Evolutionary conservation across 1,140 invertebrate genomes (phyloP).

Genomic region (Wiebesia pumilae): DNA sequence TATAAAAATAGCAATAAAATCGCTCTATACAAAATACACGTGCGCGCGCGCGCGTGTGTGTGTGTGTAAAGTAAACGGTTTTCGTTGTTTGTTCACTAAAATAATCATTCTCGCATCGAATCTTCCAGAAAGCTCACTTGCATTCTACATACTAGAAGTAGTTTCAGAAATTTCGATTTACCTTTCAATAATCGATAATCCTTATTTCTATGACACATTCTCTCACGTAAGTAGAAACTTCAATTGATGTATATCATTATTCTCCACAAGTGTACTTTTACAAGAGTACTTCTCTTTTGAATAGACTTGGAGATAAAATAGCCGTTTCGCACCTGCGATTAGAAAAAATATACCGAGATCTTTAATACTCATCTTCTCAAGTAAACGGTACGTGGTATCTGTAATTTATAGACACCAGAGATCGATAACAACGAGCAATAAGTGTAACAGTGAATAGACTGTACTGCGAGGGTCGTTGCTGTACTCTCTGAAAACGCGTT

Average conservation of each 20-base stretch:
- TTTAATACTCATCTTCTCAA: background rate
- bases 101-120: background rate
- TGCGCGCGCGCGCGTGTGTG: no score
- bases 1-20: no score
- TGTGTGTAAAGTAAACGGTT: background rate
- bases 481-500: background rate
- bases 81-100: background rate
- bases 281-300: background rate
- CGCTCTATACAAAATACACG: no score
- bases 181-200: background rate
- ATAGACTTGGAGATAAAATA: background rate
- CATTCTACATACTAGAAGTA: background rate
- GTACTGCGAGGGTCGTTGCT: background rate
- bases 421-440: conserved; percentile 26
- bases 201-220: background rate
- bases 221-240: background rate
- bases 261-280: conserved; percentile 46
- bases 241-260: background rate
- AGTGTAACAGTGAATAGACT: background rate
- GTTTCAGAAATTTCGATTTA: background rate
- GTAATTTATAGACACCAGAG: conserved; percentile 54
- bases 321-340: background rate
- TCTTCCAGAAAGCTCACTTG: background rate
- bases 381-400: conserved; percentile 54
- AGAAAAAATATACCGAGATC: conserved; percentile 20